These are phyloP conservation scores for Microtus montanus DNA, from an alignment of 2,113 vertebrate genomes.

Conservation along the genomic window DNA sequence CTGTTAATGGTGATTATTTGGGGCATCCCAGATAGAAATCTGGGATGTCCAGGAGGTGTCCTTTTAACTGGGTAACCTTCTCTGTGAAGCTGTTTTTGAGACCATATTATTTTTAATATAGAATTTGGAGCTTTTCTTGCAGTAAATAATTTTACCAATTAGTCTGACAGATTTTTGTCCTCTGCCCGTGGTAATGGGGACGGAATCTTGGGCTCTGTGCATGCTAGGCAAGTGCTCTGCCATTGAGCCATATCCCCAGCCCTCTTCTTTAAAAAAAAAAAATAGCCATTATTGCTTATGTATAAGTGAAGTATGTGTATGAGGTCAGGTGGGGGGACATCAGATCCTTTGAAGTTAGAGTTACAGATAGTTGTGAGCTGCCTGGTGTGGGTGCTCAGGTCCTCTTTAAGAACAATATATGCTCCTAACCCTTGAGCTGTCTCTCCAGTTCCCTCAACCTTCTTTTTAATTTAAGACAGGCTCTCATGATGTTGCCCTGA, in stretches of 20 bases:
- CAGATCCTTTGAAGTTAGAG: not conserved
- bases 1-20: not conserved
- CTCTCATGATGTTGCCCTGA: not conserved
- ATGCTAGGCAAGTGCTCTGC: not conserved
- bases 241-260: not conserved
- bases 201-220: not conserved
- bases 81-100: not conserved
- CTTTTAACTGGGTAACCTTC: conserved; percentile 1
- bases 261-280: not conserved
- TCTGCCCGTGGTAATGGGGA: not conserved
- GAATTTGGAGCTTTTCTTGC: not conserved
- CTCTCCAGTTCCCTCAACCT: not conserved
- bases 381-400: not conserved
- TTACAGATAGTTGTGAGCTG: not conserved
- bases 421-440: not conserved
- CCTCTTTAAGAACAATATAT: not conserved
- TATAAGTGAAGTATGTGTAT: not conserved
- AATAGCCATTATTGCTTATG: not conserved
- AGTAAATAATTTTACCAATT: not conserved
- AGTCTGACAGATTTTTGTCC: not conserved
- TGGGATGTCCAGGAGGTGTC: not conserved
- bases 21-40: not conserved
- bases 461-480: not conserved
- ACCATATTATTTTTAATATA: not conserved
- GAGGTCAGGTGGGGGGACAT: not conserved